Evolutionary conservation across 2,797 vertebrate species (phyloP).

Genomic region (Myotis myotis): DNA sequence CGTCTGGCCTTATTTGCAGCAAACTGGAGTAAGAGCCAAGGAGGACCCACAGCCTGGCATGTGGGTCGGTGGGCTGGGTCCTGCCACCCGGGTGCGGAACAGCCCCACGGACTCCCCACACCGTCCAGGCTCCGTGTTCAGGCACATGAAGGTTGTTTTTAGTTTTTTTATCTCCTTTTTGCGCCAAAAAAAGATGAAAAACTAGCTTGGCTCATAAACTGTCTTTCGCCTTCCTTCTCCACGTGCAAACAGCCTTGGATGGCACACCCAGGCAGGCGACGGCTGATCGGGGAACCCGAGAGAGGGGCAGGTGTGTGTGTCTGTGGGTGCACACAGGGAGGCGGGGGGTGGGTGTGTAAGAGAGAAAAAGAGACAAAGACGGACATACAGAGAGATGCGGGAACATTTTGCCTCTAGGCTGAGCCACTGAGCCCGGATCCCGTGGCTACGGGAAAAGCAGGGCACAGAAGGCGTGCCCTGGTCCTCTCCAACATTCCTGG

Average conservation of each 20-base stretch:
- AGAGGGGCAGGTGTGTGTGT: fast-evolving
- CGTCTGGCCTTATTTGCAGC: not conserved
- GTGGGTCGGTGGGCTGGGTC: fast-evolving
- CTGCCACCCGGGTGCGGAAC: not conserved
- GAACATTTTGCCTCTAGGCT: not conserved
- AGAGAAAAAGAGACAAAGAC: not conserved
- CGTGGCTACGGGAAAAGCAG: no score
- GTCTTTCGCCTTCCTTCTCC: constrained; percentile 24
- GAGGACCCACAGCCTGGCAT: not conserved
- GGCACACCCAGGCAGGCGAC: not conserved
- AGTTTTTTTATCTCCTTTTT: not conserved
- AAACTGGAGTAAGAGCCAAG: not conserved
- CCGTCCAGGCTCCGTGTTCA: constrained; percentile 2
- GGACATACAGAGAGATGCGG: fast-evolving
- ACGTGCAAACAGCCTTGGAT: not conserved
- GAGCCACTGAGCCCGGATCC: not conserved
- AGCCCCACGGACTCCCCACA: not conserved
- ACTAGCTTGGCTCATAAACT: not conserved
- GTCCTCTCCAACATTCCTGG: not conserved
- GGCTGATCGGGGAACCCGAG: not conserved
- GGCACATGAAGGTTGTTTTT: constrained; percentile 14
- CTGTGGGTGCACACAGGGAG: not conserved
- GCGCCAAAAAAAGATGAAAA: not conserved
- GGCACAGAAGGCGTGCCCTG: not conserved
- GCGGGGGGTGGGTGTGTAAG: fast-evolving